phyloP scores from a whole-genome alignment of 2,797 vertebrate species.

The Strix occidentalis region DNA sequence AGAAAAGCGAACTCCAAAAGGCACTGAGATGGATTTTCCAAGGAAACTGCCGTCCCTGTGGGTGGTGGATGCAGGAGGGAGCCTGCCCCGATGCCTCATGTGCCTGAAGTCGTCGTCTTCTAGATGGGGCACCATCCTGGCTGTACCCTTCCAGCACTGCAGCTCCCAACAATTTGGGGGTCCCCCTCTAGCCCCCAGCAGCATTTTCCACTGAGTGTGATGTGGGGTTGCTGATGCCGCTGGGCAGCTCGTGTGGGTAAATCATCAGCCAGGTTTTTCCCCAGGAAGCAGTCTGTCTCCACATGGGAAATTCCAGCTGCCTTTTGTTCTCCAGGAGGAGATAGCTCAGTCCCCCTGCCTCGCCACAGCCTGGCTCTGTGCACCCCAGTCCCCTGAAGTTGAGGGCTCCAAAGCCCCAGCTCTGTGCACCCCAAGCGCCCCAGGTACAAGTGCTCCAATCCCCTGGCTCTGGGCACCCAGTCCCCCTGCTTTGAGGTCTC shows the following conservation, averaged over 20 bases:
- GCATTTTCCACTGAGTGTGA: fast-evolving
- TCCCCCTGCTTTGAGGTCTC: not conserved
- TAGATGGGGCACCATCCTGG: too few species aligned
- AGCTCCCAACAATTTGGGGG: not conserved
- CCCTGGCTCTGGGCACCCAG: not conserved
- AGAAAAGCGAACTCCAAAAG: not conserved
- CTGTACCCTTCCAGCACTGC: not conserved
- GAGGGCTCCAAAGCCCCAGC: not conserved
- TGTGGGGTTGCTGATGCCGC: fast-evolving
- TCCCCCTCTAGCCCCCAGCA: not conserved
- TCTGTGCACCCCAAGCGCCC: too few species aligned
- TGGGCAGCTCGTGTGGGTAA: not conserved
- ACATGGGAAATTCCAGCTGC: not conserved
- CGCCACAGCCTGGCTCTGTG: fast-evolving
- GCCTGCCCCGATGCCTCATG: fast-evolving
- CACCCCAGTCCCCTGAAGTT: too few species aligned
- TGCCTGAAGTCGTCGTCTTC: not conserved
- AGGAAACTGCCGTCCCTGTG: not conserved
- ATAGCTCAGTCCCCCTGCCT: not conserved
- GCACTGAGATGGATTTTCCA: not conserved
- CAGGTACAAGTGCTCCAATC: not conserved
- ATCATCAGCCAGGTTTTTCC: not conserved
- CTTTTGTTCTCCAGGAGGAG: not conserved
- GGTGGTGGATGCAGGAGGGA: not conserved
- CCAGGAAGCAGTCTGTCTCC: not conserved